A percentile compares a stretch with the other conserved stretches of the same genome.
Evolutionary conservation across 1,140 invertebrate genomes (phyloP).

Genomic region (Dreissena polymorpha): DNA sequence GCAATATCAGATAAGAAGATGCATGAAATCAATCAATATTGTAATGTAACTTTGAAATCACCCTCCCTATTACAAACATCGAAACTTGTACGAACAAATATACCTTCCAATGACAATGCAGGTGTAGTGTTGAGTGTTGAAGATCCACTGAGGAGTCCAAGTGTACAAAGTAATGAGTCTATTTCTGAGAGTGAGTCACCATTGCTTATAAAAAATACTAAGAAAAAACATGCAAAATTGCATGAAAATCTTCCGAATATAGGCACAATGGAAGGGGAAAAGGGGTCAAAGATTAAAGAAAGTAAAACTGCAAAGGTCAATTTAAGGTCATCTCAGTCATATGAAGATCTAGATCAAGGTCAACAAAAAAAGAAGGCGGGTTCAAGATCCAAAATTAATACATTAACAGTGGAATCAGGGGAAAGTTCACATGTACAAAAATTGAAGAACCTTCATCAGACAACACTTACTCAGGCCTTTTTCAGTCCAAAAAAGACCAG

Average conservation of each 20-base stretch:
- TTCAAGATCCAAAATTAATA: no score
- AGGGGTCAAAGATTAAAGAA: constrained; percentile 9
- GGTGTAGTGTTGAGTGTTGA: not conserved
- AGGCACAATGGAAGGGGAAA: not conserved
- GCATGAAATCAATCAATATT: not conserved
- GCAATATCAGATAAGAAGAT: not conserved
- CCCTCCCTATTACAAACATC: constrained; percentile 19
- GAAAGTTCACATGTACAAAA: no score
- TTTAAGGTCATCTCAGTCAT: not conserved
- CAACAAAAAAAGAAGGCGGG: no score
- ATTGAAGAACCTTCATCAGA: constrained; percentile 4
- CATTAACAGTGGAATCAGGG: no score
- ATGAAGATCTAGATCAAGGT: not conserved
- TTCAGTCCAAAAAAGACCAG: constrained; percentile 25
- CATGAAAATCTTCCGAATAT: not conserved
- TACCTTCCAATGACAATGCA: not conserved
- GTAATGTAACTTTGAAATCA: constrained; percentile 23
- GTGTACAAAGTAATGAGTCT: not conserved
- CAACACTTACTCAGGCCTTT: constrained; percentile 41
- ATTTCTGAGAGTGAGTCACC: constrained; percentile 1
- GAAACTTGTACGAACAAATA: not conserved
- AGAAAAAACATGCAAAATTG: constrained; percentile 15
- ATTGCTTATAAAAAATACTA: constrained; percentile 3
- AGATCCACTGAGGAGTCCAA: not conserved
- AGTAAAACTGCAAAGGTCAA: not conserved